Conservation (phyloP, 2,888 invertebrate species). For the Scaptomyza parva region DNA sequence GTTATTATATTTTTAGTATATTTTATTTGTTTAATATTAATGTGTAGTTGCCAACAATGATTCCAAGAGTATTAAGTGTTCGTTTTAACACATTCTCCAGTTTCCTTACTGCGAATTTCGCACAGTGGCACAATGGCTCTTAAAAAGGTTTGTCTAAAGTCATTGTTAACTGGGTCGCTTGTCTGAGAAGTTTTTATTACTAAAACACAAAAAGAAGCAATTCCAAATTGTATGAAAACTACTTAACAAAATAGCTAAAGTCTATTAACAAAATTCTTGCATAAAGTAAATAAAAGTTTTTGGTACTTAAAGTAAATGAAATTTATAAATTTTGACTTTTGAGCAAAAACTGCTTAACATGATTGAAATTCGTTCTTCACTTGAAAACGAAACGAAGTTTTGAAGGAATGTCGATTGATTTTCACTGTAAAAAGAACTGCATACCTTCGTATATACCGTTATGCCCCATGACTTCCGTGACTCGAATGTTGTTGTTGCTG, state of each 20-base stretch:
- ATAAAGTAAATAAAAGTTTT: not conserved
- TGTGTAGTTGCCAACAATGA: not conserved
- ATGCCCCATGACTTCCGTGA: slow-evolving; percentile 33
- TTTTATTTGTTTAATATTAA: not conserved
- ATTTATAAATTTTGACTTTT: not conserved
- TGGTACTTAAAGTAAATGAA: not conserved
- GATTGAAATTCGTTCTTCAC: no score
- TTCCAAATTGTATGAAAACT: not conserved
- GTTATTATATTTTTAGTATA: not conserved
- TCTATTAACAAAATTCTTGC: not conserved
- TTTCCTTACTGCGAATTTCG: not conserved
- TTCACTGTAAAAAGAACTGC: slow-evolving; percentile 22
- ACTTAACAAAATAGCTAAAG: not conserved
- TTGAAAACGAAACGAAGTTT: no score
- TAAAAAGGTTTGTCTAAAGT: not conserved
- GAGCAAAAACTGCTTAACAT: no score
- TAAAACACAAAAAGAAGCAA: not conserved
- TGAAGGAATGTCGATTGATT: not conserved
- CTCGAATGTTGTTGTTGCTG: slow-evolving; percentile 28
- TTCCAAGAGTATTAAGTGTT: slow-evolving; percentile 7
- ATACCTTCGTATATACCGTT: no score
- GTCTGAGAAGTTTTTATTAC: not conserved
- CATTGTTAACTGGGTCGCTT: not conserved
- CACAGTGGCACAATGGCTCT: slow-evolving; percentile 26
- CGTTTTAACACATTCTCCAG: not conserved